Percentiles rank a stretch among this genome's conserved stretches.
Evolutionary conservation across 2,113 vertebrate genomes (phyloP).

Genomic region (Phyllopteryx taeniolatus): DNA sequence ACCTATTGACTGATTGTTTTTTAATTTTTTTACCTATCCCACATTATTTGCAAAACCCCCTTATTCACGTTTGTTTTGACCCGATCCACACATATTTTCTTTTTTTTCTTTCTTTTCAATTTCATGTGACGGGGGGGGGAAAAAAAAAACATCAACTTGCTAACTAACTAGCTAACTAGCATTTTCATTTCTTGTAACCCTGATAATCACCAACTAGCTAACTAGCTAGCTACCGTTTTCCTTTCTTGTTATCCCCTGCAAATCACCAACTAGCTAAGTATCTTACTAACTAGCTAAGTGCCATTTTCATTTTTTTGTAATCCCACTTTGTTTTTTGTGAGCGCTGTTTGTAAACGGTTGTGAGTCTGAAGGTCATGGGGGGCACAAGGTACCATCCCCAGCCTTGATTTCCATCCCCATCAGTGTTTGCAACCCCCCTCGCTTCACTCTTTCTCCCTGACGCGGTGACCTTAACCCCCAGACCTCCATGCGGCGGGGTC

Average conservation of each 20-base stretch:
- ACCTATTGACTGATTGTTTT: no score
- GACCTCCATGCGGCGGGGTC: conserved; percentile 70
- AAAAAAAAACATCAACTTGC: no score
- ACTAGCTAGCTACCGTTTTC: neutral
- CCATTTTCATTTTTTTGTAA: neutral
- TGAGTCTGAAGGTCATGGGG: conserved; percentile 32
- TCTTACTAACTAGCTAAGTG: neutral
- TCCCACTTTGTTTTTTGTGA: neutral
- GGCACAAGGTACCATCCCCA: conserved; percentile 29
- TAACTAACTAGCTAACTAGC: no score
- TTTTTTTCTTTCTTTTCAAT: no score
- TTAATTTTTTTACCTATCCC: no score
- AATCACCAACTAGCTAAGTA: neutral
- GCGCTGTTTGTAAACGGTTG: conserved; percentile 22
- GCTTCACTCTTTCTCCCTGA: conserved; percentile 38
- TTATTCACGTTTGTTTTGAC: no score
- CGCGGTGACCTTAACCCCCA: conserved; percentile 73
- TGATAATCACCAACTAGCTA: no score
- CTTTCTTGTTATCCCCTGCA: neutral
- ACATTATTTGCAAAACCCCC: no score
- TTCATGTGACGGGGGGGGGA: no score
- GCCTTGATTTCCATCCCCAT: conserved; percentile 71
- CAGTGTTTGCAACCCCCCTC: conserved; percentile 75
- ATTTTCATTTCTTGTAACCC: no score
- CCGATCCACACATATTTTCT: no score